Evolutionary conservation across 2,113 vertebrate genomes (phyloP).

Genomic region (Lepus europaeus): DNA sequence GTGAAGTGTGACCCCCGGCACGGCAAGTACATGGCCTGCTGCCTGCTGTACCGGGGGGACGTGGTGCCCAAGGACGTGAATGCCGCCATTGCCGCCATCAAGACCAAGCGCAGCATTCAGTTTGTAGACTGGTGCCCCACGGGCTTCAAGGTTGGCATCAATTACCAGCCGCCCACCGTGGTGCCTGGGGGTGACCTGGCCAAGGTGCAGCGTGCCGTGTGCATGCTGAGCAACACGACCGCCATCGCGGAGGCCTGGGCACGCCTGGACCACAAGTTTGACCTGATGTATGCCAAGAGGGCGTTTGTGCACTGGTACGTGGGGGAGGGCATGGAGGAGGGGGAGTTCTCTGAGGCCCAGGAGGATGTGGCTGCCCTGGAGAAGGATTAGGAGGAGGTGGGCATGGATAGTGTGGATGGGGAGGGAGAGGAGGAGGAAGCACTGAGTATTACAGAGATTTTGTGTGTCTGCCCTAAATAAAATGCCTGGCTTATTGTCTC

Average conservation of each 20-base stretch:
- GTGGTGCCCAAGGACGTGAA: slow-evolving; percentile 88
- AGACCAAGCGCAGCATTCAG: slow-evolving; percentile 86
- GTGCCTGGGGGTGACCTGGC: slow-evolving; percentile 89
- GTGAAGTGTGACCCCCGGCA: slow-evolving; percentile 85
- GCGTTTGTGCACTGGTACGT: slow-evolving; percentile 91
- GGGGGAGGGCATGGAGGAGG: slow-evolving; percentile 90
- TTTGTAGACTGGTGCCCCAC: slow-evolving; percentile 88
- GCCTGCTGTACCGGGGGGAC: slow-evolving; percentile 85
- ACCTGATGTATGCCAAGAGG: slow-evolving; percentile 89
- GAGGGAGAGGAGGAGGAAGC: slow-evolving; percentile 77
- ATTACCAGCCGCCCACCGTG: slow-evolving; percentile 86
- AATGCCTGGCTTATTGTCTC: background rate
- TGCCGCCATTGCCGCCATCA: slow-evolving; percentile 85
- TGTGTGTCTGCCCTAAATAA: slow-evolving; percentile 21
- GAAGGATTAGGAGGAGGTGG: slow-evolving; percentile 88
- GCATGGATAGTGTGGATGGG: slow-evolving; percentile 80
- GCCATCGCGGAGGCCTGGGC: slow-evolving; percentile 91
- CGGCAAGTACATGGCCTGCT: slow-evolving; percentile 86
- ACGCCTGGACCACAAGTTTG: slow-evolving; percentile 90
- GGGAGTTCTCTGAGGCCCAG: slow-evolving; percentile 88
- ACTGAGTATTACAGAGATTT: slow-evolving; percentile 66
- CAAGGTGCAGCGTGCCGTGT: slow-evolving; percentile 90
- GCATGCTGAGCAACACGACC: slow-evolving; percentile 91
- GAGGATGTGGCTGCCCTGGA: slow-evolving; percentile 87
- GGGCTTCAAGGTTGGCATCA: slow-evolving; percentile 86